These are phyloP conservation scores for Botia kubotai DNA, from an alignment of 2,797 vertebrate genomes.

Conservation along the genomic window DNA sequence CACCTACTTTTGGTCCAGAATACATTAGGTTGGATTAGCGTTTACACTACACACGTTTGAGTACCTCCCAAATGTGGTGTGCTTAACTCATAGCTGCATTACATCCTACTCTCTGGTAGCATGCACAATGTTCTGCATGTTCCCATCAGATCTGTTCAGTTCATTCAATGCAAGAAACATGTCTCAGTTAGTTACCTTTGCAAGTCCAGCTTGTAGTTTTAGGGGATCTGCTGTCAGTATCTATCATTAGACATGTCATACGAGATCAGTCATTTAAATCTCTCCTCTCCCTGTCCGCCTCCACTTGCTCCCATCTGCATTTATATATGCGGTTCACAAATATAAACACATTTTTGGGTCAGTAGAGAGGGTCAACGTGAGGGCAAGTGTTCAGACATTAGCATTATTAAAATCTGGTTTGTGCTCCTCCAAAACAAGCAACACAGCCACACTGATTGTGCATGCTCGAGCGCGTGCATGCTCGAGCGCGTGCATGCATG, in stretches of 20 bases:
- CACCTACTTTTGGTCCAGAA: neutral
- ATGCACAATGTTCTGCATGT: constrained; percentile 19
- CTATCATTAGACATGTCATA: constrained; percentile 44
- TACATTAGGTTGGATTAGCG: neutral
- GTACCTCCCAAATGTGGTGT: neutral
- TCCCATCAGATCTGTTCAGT: constrained; percentile 41
- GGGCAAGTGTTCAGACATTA: constrained; percentile 26
- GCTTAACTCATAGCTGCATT: constrained; percentile 9
- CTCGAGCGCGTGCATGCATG: neutral
- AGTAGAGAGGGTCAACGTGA: constrained; percentile 24
- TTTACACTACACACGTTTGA: neutral
- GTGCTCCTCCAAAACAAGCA: constrained; percentile 37
- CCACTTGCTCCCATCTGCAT: constrained; percentile 18
- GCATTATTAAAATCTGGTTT: constrained; percentile 26
- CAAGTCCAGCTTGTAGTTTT: constrained; percentile 43
- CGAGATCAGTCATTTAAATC: constrained; percentile 34
- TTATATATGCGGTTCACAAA: constrained; percentile 29
- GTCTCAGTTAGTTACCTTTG: constrained; percentile 52
- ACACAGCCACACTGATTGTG: constrained; percentile 19
- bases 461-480: neutral
- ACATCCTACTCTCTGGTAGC: constrained; percentile 12
- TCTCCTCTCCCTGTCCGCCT: constrained; percentile 31
- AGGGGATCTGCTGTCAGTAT: constrained; percentile 47
- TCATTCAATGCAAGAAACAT: constrained; percentile 47
- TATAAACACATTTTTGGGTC: constrained; percentile 30